These are phyloP conservation scores for Amphipoea oculea DNA, from an alignment of 2,888 invertebrate genomes.

Conservation along the genomic window DNA sequence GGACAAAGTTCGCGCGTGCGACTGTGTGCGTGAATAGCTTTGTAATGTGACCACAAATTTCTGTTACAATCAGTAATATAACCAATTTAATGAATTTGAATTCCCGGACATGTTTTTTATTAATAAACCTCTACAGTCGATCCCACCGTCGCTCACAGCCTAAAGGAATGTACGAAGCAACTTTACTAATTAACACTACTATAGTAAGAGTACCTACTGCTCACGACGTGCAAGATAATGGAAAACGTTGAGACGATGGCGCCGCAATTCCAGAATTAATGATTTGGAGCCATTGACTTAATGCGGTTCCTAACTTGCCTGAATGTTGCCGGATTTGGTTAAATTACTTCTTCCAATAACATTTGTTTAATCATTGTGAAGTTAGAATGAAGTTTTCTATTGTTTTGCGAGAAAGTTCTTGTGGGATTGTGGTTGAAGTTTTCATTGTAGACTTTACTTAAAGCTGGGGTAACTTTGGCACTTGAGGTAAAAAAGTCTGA, in stretches of 20 bases:
- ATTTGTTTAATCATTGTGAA: constrained; percentile 61
- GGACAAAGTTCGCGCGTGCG: neutral
- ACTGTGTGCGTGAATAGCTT: neutral
- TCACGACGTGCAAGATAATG: constrained; percentile 62
- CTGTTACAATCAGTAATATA: too few relatives aligned
- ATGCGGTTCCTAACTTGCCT: constrained; percentile 59
- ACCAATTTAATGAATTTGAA: neutral
- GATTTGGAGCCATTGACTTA: constrained; percentile 62
- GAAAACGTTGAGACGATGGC: constrained; percentile 56
- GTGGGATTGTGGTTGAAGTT: constrained; percentile 22
- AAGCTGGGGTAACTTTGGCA: neutral
- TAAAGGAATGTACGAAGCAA: constrained; percentile 53
- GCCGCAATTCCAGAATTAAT: constrained; percentile 62
- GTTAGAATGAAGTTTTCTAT: constrained; percentile 53
- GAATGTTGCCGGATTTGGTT: constrained; percentile 51
- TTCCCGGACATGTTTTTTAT: neutral
- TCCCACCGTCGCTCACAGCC: constrained; percentile 22
- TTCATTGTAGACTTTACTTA: constrained; percentile 26
- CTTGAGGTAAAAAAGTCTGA: neutral
- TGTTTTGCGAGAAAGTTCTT: constrained; percentile 45
- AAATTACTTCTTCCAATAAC: constrained; percentile 63
- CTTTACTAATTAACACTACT: constrained; percentile 61
- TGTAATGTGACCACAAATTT: too few relatives aligned
- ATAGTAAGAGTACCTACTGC: constrained; percentile 39
- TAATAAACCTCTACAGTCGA: neutral